Conservation (phyloP, 2,113 vertebrate genomes). For the Natator depressus region DNA sequence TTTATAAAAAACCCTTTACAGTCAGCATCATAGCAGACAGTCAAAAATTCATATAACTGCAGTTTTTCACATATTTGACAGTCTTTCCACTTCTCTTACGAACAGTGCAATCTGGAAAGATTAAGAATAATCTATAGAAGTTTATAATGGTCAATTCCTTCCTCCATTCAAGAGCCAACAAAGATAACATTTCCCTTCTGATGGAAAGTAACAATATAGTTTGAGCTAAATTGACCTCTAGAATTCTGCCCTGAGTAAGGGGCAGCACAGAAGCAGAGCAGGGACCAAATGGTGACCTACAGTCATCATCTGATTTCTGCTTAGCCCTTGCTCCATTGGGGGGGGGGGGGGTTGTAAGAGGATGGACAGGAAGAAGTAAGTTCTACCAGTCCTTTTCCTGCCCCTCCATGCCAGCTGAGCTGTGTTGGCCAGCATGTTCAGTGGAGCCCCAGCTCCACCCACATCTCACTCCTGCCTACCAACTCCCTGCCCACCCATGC, state of each 20-base stretch:
- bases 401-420: background rate
- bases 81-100: background rate
- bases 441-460: background rate
- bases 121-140: background rate
- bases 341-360: no score
- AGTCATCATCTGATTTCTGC: background rate
- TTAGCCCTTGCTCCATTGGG: background rate
- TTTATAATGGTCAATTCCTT: background rate
- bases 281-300: background rate
- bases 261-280: background rate
- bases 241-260: background rate
- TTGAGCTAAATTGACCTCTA: background rate
- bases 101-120: background rate
- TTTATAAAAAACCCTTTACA: background rate
- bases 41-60: background rate
- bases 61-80: background rate
- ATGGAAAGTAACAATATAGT: background rate
- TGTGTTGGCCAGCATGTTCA: background rate
- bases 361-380: background rate
- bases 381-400: background rate
- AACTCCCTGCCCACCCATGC: background rate
- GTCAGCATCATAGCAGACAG: background rate
- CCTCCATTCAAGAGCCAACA: background rate
- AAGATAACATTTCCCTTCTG: background rate
- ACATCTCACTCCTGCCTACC: background rate